These are phyloP conservation scores for Diplodus puntazzo DNA, from an alignment of 2,797 vertebrate genomes.

Conservation along the genomic window DNA sequence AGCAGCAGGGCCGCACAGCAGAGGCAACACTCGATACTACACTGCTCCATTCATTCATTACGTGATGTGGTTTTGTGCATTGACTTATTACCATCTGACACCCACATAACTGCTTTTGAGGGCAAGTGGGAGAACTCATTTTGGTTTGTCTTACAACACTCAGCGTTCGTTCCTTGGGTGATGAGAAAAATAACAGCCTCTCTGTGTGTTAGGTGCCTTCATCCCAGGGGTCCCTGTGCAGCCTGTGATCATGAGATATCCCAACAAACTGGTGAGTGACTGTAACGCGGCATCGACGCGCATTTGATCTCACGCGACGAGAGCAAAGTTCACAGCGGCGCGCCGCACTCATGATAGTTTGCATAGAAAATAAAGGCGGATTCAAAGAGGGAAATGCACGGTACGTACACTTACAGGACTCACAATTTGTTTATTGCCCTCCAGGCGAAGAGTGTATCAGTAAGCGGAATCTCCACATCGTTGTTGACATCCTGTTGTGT, in stretches of 20 bases:
- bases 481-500: not conserved
- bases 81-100: not conserved
- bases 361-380: not conserved
- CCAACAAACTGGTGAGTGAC: slow-evolving; percentile 91
- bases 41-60: not conserved
- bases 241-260: slow-evolving; percentile 93
- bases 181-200: not conserved
- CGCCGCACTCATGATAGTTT: not conserved
- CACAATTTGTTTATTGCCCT: not conserved
- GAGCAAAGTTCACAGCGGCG: not conserved
- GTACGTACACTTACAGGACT: not conserved
- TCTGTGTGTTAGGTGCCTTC: slow-evolving; percentile 90
- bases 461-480: not conserved
- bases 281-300: not conserved
- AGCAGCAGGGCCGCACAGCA: not conserved
- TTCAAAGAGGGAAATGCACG: not conserved
- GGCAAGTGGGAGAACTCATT: not conserved
- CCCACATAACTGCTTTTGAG: not conserved
- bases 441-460: not conserved
- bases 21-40: not conserved
- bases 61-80: slow-evolving; percentile 14
- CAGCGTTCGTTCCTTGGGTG: not conserved
- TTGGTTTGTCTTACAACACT: not conserved
- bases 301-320: not conserved
- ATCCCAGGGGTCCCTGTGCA: slow-evolving; percentile 94